Evolutionary conservation across 2,888 invertebrate species (phyloP).

Genomic region (Anodontia alba): DNA sequence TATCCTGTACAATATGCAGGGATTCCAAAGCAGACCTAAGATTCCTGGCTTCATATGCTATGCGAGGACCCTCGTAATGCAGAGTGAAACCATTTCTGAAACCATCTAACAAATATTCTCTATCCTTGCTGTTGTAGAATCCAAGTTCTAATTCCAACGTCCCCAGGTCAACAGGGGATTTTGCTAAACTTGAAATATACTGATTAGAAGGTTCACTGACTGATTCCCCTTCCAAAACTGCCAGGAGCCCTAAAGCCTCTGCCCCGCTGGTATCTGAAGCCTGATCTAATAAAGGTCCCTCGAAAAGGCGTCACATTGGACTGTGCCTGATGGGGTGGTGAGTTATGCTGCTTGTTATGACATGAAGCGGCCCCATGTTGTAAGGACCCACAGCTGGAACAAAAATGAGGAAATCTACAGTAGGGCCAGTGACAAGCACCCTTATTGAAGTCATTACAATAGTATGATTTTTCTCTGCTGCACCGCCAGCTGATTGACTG

Average conservation of each 20-base stretch:
- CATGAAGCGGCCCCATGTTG: constrained; percentile 7
- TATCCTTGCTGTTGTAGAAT: neutral
- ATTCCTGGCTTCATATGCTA: too few species aligned
- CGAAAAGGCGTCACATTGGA: neutral
- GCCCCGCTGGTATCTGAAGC: too few species aligned
- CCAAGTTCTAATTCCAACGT: neutral
- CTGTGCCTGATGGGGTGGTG: neutral
- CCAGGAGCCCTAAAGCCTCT: too few species aligned
- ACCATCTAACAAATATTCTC: constrained; percentile 7
- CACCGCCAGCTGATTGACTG: too few species aligned
- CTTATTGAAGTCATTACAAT: constrained; percentile 32
- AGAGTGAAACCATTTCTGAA: neutral
- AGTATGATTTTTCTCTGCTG: constrained; percentile 6
- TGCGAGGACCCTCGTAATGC: too few species aligned
- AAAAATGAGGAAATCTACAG: constrained; percentile 36
- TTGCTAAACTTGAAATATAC: neutral
- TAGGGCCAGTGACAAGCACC: constrained; percentile 29
- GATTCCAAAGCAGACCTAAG: constrained; percentile 8
- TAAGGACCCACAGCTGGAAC: constrained; percentile 14
- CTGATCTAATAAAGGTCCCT: neutral
- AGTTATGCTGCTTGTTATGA: too few species aligned
- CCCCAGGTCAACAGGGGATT: neutral
- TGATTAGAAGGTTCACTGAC: neutral
- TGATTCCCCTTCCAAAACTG: neutral
- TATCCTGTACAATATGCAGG: neutral